Evolutionary conservation across 2,797 vertebrate species (phyloP).

Genomic region (Phrynocephalus guinanensis): DNA sequence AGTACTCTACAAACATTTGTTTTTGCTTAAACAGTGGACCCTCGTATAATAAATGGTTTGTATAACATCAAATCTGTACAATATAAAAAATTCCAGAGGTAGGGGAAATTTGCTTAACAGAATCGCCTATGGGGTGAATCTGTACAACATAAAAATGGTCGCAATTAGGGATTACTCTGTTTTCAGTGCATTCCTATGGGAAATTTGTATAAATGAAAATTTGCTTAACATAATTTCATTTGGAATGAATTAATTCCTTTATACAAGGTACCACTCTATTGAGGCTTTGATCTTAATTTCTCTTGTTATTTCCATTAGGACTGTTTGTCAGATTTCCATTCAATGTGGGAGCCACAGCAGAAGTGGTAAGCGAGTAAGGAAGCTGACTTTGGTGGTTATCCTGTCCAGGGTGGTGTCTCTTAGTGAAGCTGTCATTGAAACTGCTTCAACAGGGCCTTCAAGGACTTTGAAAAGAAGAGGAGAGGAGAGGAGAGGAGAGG

Average conservation of each 20-base stretch:
- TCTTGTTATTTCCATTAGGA: slow-evolving; percentile 56
- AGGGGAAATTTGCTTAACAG: too few relatives aligned
- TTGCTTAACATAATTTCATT: too few relatives aligned
- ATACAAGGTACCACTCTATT: neutral
- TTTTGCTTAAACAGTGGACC: slow-evolving; percentile 38
- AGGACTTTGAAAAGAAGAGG: slow-evolving; percentile 53
- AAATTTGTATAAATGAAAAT: too few relatives aligned
- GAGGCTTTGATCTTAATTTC: slow-evolving; percentile 66
- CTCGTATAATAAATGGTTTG: too few relatives aligned
- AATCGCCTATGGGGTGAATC: too few relatives aligned
- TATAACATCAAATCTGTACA: too few relatives aligned
- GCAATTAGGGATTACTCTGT: too few relatives aligned
- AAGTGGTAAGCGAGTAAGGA: slow-evolving; percentile 56
- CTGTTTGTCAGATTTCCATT: slow-evolving; percentile 57
- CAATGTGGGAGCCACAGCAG: slow-evolving; percentile 60
- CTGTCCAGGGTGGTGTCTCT: slow-evolving; percentile 56
- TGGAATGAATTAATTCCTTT: too few relatives aligned
- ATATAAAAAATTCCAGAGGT: too few relatives aligned
- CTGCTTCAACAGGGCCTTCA: slow-evolving; percentile 70
- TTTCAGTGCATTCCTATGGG: too few relatives aligned
- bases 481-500: neutral
- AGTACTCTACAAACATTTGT: slow-evolving; percentile 41
- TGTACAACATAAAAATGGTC: too few relatives aligned
- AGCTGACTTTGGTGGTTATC: slow-evolving; percentile 67
- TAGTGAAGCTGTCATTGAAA: slow-evolving; percentile 48